Evolutionary conservation across 2,888 invertebrate genomes (phyloP).

Genomic region (Acrocera orbiculus): DNA sequence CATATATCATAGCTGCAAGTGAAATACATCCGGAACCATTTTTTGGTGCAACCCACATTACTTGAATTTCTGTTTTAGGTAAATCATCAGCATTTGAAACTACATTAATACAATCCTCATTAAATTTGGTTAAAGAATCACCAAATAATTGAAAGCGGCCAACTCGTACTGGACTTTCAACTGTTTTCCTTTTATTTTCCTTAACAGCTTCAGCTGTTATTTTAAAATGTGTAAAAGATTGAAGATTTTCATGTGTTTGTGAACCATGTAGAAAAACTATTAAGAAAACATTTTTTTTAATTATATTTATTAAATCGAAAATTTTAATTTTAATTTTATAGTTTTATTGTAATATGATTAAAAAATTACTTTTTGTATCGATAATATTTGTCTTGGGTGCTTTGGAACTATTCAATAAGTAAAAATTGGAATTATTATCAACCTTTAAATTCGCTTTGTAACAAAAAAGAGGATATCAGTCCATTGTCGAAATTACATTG

Average conservation of each 20-base stretch:
- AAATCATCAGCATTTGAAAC: conserved; percentile 62
- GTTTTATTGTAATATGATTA: no score
- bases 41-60: conserved; percentile 84
- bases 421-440: no score
- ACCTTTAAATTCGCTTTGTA: no score
- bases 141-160: conserved; percentile 55
- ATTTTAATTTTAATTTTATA: no score
- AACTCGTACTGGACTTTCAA: conserved; percentile 37
- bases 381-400: no score
- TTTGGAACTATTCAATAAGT: no score
- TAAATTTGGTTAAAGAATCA: conserved; percentile 41
- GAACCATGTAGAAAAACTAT: conserved; percentile 51
- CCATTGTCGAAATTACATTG: no score
- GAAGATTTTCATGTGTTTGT: conserved; percentile 43
- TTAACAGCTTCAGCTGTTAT: conserved; percentile 43
- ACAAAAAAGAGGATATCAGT: no score
- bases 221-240: conserved; percentile 65
- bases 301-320: no score
- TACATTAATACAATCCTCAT: conserved; percentile 70
- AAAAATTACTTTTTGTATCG: no score
- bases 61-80: conserved; percentile 66
- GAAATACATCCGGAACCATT: conserved; percentile 71
- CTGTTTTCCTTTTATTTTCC: conserved; percentile 19
- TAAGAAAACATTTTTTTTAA: no score
- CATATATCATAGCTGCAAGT: conserved; percentile 77